Conservation (phyloP, 2,113 vertebrate genomes). For the Hippotragus niger region DNA sequence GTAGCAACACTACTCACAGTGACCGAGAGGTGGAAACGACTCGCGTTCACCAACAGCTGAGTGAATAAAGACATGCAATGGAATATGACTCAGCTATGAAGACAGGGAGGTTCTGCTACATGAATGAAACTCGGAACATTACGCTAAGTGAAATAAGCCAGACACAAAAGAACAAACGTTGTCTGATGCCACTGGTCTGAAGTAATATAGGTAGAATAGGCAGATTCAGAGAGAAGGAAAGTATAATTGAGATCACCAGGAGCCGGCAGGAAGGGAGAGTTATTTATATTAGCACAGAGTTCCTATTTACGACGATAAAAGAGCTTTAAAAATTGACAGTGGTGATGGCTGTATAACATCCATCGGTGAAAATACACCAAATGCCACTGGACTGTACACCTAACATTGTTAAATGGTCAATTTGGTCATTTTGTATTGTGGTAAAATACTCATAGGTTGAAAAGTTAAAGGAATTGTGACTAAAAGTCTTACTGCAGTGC, state of each 20-base stretch:
- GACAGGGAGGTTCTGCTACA: neutral
- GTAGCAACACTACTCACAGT: rapidly evolving
- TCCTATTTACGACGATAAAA: neutral
- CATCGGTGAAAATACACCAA: too few relatives aligned
- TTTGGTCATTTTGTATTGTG: neutral
- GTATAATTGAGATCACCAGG: rapidly evolving
- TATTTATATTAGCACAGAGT: neutral
- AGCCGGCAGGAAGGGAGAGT: too few relatives aligned
- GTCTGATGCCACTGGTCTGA: neutral
- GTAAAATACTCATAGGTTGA: neutral
- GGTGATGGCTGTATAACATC: neutral
- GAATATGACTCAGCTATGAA: neutral
- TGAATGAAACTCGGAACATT: neutral
- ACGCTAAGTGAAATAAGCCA: neutral
- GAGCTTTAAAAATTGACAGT: neutral
- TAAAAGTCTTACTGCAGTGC: neutral
- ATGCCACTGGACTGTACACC: too few relatives aligned
- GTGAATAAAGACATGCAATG: rapidly evolving
- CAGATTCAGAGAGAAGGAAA: neutral
- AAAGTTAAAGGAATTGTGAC: neutral
- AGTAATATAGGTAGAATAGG: rapidly evolving
- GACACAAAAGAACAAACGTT: rapidly evolving
- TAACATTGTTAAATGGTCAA: neutral
- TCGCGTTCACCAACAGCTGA: neutral
- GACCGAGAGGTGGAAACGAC: neutral